These are phyloP conservation scores for Drosophila novamexicana DNA, from an alignment of 1,140 invertebrate species.

Conservation along the genomic window DNA sequence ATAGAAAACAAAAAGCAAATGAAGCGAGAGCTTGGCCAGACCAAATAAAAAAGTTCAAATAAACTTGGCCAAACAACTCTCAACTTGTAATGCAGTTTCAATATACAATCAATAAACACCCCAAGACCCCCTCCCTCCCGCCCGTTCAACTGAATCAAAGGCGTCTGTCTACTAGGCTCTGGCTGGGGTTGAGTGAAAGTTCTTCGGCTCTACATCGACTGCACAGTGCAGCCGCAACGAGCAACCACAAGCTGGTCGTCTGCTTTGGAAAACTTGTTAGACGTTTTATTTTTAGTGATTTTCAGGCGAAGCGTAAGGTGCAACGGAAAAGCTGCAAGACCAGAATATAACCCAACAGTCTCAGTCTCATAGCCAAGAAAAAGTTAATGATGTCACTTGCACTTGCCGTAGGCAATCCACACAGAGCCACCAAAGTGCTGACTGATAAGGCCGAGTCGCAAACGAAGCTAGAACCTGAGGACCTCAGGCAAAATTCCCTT, in stretches of 20 bases:
- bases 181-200: neutral
- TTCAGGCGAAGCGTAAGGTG: slow-evolving; percentile 29
- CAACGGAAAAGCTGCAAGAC: slow-evolving; percentile 32
- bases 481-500: neutral
- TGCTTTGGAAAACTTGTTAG: slow-evolving; percentile 61
- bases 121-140: neutral
- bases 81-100: slow-evolving; percentile 80
- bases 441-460: slow-evolving; percentile 16
- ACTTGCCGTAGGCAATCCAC: slow-evolving; percentile 52
- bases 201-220: neutral
- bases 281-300: slow-evolving; percentile 52
- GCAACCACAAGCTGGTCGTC: slow-evolving; percentile 38
- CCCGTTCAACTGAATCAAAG: slow-evolving; percentile 30
- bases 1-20: slow-evolving; percentile 47
- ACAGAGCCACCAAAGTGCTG: neutral
- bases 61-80: slow-evolving; percentile 65
- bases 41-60: slow-evolving; percentile 69
- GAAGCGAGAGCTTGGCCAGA: slow-evolving; percentile 51
- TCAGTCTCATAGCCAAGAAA: slow-evolving; percentile 36
- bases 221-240: slow-evolving; percentile 17
- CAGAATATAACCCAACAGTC: slow-evolving; percentile 40
- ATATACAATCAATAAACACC: slow-evolving; percentile 80
- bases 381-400: slow-evolving; percentile 81
- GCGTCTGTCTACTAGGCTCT: neutral
- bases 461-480: neutral